Conservation (phyloP, 2,113 vertebrate genomes). For the Tichodroma muraria region DNA sequence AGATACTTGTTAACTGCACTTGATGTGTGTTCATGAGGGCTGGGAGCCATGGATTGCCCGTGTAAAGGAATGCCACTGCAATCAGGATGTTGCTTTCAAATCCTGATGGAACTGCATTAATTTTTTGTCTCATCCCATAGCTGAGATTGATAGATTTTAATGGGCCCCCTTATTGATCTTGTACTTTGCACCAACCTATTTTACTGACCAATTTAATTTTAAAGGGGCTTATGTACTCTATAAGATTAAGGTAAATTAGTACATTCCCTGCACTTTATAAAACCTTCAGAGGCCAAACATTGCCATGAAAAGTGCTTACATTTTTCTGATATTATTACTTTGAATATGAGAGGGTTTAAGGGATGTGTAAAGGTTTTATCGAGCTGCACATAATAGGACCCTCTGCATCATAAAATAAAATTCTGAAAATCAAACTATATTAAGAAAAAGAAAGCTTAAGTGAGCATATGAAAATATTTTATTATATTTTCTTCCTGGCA, state of each 20-base stretch:
- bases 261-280: conserved; percentile 22
- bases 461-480: neutral
- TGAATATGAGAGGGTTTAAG: neutral
- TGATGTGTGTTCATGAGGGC: neutral
- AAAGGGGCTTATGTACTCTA: neutral
- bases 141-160: conserved; percentile 11
- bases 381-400: neutral
- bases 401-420: neutral
- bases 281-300: neutral
- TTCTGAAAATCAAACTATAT: neutral
- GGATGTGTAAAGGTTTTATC: neutral
- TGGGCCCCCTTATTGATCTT: neutral
- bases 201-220: conserved; percentile 17
- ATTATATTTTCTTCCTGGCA: neutral
- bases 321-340: neutral
- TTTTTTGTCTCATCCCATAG: neutral
- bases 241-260: conserved; percentile 34
- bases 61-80: neutral
- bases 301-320: neutral
- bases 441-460: neutral
- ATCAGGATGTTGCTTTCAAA: neutral
- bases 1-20: neutral
- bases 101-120: neutral
- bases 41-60: neutral
- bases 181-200: neutral